Base-by-base conservation (phyloP, 1,140 invertebrate species). In the Calycopis cecrops region DNA sequence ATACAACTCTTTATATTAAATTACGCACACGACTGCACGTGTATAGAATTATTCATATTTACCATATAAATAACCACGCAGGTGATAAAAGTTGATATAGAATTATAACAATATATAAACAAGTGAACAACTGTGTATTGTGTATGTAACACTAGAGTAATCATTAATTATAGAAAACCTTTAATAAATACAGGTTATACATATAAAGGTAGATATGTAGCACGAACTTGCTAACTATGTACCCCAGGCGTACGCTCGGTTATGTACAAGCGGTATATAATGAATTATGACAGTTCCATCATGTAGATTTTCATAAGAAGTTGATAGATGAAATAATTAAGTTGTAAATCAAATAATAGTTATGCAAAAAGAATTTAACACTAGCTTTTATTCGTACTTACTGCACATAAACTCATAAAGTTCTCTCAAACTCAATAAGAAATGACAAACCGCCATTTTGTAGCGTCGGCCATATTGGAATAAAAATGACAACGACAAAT, bases 1-100 rank as follows among this genome's bases (percentile, higher is more conserved):
- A 79, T 81, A 81, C 74, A 79, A 73, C 62, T 71, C 62, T 75
- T 73, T 71, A 73, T 73, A 73, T 75, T 79, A 73, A 79, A 75
- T 75, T 73, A 72, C 72, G 78, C 74, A 76, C 71, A 69, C 68
- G 52, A 71, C 72, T 79, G 73, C 70, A 76, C 67, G 76, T 72
- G 75, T 79, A 76, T 70, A 60, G 58, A 60, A 59, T 62, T 54
- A 67, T 69, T 67, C 65, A 78, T 76, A 75, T 74, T n/a, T 74
- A 73, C 62, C 63, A 71, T 80, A 78, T 73, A 78, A 75, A 78
- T 71, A 78, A 73, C 71, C 73, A 74, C 75, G 74, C 70, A 76
- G 49, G 55, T 62, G 56, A 70, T 67, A 66, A 75, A 38, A 38
- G 37, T 38, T 38, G 44, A 48, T 48, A 48, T 48, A 75, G 73